Evolutionary conservation across 2,113 vertebrate species (phyloP).

Genomic region (Dasyurus viverrinus): DNA sequence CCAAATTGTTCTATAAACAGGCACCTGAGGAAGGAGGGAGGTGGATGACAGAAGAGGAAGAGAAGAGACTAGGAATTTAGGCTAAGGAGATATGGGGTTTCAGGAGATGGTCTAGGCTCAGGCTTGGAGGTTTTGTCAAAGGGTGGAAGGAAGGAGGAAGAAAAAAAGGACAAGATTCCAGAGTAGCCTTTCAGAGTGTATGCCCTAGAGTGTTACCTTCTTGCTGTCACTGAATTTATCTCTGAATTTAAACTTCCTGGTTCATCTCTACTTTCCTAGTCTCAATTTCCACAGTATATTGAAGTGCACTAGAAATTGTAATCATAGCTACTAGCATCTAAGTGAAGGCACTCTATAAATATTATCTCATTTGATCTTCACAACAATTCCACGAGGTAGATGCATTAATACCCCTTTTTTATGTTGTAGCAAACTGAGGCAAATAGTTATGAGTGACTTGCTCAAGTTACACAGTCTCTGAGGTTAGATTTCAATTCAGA

Average conservation of each 20-base stretch:
- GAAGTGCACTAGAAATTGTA: neutral
- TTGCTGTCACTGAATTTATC: neutral
- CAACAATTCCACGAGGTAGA: neutral
- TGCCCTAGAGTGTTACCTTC: neutral
- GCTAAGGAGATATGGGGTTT: neutral
- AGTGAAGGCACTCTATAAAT: neutral
- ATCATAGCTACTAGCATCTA: neutral
- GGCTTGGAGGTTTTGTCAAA: neutral
- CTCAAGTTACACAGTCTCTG: neutral
- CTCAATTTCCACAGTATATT: slow-evolving; percentile 46
- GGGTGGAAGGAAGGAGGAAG: neutral
- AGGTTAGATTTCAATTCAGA: neutral
- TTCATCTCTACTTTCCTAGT: neutral
- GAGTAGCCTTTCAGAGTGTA: neutral
- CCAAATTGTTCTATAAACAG: slow-evolving; percentile 77
- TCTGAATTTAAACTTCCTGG: neutral
- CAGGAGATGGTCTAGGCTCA: neutral
- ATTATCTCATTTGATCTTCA: neutral
- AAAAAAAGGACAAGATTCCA: neutral
- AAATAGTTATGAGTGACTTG: neutral
- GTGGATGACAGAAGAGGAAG: slow-evolving; percentile 16
- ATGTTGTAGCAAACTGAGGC: neutral
- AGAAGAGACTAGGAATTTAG: neutral
- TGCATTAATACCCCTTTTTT: neutral
- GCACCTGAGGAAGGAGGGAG: slow-evolving; percentile 42